These are phyloP conservation scores for Erebia palarica DNA, from an alignment of 2,888 invertebrate species.

Conservation along the genomic window DNA sequence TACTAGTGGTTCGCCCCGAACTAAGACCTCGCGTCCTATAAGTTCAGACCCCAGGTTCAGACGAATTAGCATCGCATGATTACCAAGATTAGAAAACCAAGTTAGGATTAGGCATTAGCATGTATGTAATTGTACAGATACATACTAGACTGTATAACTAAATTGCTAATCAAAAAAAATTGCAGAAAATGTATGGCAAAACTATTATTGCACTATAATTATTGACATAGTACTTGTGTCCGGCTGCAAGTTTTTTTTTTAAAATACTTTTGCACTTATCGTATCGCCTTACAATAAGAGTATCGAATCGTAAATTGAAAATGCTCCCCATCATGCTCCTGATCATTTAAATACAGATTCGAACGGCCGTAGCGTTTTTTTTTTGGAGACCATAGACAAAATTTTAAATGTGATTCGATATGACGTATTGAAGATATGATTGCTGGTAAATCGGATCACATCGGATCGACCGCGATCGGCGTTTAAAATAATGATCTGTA, in stretches of 20 bases:
- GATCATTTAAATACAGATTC: slow-evolving; percentile 24
- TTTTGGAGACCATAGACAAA: slow-evolving; percentile 43
- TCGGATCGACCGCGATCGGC: slow-evolving; percentile 26
- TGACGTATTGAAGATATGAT: slow-evolving; percentile 54
- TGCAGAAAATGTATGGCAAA: too few relatives aligned
- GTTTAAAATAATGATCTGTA: slow-evolving; percentile 25
- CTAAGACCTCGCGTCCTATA: too few relatives aligned
- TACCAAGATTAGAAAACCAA: too few relatives aligned
- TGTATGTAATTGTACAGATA: too few relatives aligned
- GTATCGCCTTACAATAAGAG: neutral
- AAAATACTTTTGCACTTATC: neutral
- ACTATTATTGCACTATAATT: too few relatives aligned
- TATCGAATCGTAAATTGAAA: neutral
- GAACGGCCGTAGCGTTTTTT: slow-evolving; percentile 40
- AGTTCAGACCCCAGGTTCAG: too few relatives aligned
- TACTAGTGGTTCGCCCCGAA: too few relatives aligned
- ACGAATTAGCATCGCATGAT: too few relatives aligned
- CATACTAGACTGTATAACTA: too few relatives aligned
- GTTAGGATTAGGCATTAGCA: too few relatives aligned
- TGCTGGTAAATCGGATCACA: slow-evolving; percentile 40
- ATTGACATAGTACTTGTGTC: too few relatives aligned
- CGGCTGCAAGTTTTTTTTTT: neutral
- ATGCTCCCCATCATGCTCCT: neutral
- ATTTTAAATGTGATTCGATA: slow-evolving; percentile 54
- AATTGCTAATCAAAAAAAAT: too few relatives aligned